Base-by-base conservation (phyloP, 1,140 invertebrate genomes). In the Grapholita molesta region DNA sequence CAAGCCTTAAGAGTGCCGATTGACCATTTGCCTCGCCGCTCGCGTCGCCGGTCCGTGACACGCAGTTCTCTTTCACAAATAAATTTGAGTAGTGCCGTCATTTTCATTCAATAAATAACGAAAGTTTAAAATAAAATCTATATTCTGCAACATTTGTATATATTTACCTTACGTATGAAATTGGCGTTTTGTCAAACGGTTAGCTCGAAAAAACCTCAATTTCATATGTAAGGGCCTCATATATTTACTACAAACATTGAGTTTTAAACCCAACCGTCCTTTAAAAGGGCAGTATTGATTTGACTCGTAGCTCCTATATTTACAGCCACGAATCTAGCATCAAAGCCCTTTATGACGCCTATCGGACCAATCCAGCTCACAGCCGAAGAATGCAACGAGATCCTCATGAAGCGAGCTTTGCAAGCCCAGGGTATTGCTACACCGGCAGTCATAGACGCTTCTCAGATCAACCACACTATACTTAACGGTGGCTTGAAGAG, bases 301-400 rank as follows among this genome's bases (percentile, higher is more conserved):
- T 38, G n/a, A 66, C 11, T 38, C 15, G 30, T 66, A 66, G 38
- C 32, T 7, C 64, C 64, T 4, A 66, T 38, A 61, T 66, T 86
- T 79, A 66, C 82, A 86, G 83, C 88, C 70, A 72, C 86, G 66
- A 87, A 88, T 69, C 67, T 92, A 53, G 71, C 87, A 52, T 73
- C 87, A 21, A 92, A 92, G 70, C 85, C 89, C 15, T 92, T 94
- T 76, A 94, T 94, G 93, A 95, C 94, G 72, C 94, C 95, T 3
- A 90, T 95, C 35, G 95, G 95, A 64, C 94, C 95, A 9, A 88
- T 95, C 67, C 95, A 95, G 76, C 90, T 95, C 15, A 96, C 95
- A 0, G 94, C 95, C 11, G 95, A 96, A 85, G 95, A 96, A 92
- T 96, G 95, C 91, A 95, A 95, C 88, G 95, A 96, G 84, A 95